Base-by-base conservation (phyloP, 2,113 vertebrate genomes). In the Hypomesus transpacificus region DNA sequence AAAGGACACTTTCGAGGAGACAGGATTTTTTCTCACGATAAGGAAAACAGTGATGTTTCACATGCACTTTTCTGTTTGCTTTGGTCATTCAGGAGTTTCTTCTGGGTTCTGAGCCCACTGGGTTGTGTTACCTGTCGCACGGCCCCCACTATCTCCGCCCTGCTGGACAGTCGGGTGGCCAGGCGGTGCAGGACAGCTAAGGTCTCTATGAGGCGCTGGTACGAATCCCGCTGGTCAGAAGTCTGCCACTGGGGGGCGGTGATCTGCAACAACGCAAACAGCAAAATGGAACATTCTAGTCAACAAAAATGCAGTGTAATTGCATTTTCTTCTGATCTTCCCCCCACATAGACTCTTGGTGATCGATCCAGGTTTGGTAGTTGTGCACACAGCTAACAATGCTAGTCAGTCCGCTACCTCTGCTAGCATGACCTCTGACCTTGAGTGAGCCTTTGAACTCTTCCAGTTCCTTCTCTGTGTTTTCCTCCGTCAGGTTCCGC, bases 391-490 rank as follows among this genome's bases (percentile, higher is more conserved):
- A 26, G 24, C 24, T 26, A 26, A 26, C 24, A 26, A 26, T 26
- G 24, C 24, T 26, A 26, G 24, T 26, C 24, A 26, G 24, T 26
- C 21, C 18, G 6, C 4, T 53, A 24, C 53, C 20, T 54, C 16
- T 64, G 39, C 31, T 11, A 16, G 21, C 77, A 81, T 21, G 2
- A 20, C 21, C 24, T 17, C 87, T 90, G 89, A 99, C 97, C 93
- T 92, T 96, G 80, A 99, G 89, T 9, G 93, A 90, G 76, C 89
- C 86, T 92, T 95, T 98, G 87, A 99, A 98, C 83, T 94, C 94
- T 76, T 98, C 96, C 70, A 99, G 92, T 89, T 99, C 97, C 81
- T 95, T 97, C 86, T 98, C 96, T 0, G 94, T 94, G 80, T 98
- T 94, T 78, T 98, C 96, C 87, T 99, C 97, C 0, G 94, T 96